phyloP scores from a whole-genome alignment of 2,113 vertebrate genomes.

The Laterallus jamaicensis region DNA sequence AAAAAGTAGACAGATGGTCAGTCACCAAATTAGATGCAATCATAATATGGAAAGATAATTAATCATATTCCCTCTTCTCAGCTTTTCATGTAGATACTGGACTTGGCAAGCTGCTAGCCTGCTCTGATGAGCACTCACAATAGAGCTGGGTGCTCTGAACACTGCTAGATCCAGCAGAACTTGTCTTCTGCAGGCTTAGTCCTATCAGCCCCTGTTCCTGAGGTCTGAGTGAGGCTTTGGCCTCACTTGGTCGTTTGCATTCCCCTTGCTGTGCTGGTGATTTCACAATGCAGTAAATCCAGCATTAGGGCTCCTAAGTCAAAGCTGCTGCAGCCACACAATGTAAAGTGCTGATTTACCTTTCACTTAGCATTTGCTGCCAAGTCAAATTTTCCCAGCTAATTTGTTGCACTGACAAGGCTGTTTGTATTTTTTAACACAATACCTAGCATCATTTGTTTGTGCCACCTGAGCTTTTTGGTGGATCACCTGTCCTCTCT shows the following conservation, averaged over 20 bases:
- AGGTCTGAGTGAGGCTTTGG: not conserved
- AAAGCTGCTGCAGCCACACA: not conserved
- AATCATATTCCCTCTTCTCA: not conserved
- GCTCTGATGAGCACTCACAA: not conserved
- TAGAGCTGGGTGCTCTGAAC: not conserved
- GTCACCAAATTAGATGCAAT: conserved; percentile 29
- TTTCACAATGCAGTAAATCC: not conserved
- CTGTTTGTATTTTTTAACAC: rapidly evolving
- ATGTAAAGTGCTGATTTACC: not conserved
- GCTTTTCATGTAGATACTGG: not conserved
- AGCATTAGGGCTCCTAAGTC: not conserved
- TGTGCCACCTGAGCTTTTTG: not conserved
- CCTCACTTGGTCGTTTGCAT: not conserved
- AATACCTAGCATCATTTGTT: not conserved
- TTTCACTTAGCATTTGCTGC: not conserved
- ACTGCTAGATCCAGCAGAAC: not conserved
- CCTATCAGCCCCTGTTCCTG: not conserved
- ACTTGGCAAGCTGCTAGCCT: not conserved
- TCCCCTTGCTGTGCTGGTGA: not conserved
- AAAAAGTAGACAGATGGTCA: conserved; percentile 24
- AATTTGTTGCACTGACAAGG: not conserved
- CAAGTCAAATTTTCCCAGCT: not conserved
- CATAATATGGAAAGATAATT: not conserved
- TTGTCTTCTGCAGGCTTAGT: not conserved
- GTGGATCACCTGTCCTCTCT: not conserved